Evolutionary conservation across 2,888 invertebrate genomes (phyloP).

Genomic region (Girardia tigrina): DNA sequence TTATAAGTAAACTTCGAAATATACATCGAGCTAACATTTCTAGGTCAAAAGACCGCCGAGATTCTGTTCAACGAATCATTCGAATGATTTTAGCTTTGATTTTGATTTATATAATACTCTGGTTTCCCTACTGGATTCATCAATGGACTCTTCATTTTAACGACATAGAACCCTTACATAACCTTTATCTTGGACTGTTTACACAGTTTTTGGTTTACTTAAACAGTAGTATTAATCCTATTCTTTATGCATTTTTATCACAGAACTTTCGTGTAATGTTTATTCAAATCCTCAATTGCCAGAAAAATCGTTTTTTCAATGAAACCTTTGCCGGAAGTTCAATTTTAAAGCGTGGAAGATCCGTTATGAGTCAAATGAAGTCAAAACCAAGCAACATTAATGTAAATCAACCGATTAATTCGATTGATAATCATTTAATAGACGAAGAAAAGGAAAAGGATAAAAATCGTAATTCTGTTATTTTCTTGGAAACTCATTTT

Average conservation of each 20-base stretch:
- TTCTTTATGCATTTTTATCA: slow-evolving; percentile 29
- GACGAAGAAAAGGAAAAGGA: not conserved
- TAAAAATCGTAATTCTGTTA: not conserved
- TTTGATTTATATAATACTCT: not conserved
- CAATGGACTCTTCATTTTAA: not conserved
- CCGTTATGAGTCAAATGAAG: not conserved
- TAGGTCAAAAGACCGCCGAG: not conserved
- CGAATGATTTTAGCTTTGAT: slow-evolving; percentile 18
- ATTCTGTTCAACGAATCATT: slow-evolving; percentile 7
- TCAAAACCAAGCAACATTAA: not conserved
- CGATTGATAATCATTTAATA: not conserved
- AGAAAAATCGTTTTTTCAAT: not conserved
- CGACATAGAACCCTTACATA: not conserved
- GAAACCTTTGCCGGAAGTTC: not conserved
- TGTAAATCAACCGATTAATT: not conserved
- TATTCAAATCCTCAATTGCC: not conserved
- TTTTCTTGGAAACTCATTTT: not conserved
- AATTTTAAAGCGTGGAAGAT: not conserved
- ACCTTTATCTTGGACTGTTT: not conserved
- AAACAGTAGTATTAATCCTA: slow-evolving; percentile 27
- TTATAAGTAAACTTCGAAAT: slow-evolving; percentile 9
- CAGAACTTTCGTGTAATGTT: slow-evolving; percentile 27
- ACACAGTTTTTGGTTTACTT: slow-evolving; percentile 23
- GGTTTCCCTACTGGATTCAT: slow-evolving; percentile 19
- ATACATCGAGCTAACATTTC: not conserved